Evolutionary conservation across 2,113 vertebrate genomes (phyloP), one percentile per base, ranked within the genome.

Genomic region (Takifugu flavidus): DNA sequence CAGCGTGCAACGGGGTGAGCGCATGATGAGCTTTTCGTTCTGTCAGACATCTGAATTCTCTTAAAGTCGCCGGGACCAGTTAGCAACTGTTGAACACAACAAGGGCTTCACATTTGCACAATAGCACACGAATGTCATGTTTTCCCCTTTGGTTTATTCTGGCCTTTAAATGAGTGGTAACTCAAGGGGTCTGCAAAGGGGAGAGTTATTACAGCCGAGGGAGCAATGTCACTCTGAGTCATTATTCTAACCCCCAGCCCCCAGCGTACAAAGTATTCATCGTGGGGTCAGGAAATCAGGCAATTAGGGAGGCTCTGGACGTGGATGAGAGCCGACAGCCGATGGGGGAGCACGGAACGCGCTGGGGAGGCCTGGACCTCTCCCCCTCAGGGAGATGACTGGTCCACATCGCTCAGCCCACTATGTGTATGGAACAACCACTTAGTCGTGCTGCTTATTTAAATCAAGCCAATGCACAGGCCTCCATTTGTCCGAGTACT

Each of bases 221-320:
- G 77, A 80, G 62, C 12, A 5, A 75, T 82, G 83, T 82, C 80
- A 82, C 72, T 80, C 14, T 63, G 73, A 82, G 80, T 85, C 79
- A 81, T 80, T 60, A 78, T 83, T 82, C 79, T 68, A 69, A 72
- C 67, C 75, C 77, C 72, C 66, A 60, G 25, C 69, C 51, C 79
- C 29, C 67, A 72, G 64, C 39, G 25, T 44, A 69, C 67, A 75
- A 72, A 73, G 72, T 72, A 70, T 64, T 74, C 80, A 80, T 62
- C 34, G 25, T 57, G 59, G 64, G 75, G 70, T 77, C 65, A 69
- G 67, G 42, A 82, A 83, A 83, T 73, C 68, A 74, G 69, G 74
- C 80, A 82, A 86, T 86, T 82, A 86, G 54, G 52, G 51, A 52
- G 39, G 62, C 53, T 25, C 67, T 53, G 65, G 72, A 85, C 11